Base-by-base conservation (phyloP, 2,113 vertebrate genomes). In the Sminthopsis crassicaudata region DNA sequence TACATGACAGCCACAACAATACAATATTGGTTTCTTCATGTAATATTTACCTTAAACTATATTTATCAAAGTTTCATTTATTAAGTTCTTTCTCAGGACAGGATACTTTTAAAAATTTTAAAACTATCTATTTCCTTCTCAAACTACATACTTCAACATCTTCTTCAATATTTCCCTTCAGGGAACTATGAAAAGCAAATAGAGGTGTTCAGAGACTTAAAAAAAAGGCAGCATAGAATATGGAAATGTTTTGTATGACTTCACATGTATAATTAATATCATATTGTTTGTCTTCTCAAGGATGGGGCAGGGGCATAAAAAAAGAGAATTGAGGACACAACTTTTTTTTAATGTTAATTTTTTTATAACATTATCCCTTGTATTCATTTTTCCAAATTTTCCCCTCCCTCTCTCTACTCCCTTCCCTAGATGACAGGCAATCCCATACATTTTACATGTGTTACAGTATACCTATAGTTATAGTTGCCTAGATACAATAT, bases 191-290 rank as follows among this genome's bases (percentile, higher is more conserved):
- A 84, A 84, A 84, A 84, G 67, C 67, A 84, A 84, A 84, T 42
- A 84, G 67, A 84, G 67, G 67, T 42, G n/a, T 19, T 42, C 67
- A 42, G 67, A 84, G 67, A 19, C n/a, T 23, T 6, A 36, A 84
- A 84, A 42, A 67, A 84, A 84, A 42, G 22, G n/a, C 67, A 42
- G 67, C 67, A 84, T 42, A 19, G 36, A 84, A 84, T 42, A 84
- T 84, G 67, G 67, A 84, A 84, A 84, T 42, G n/a, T 84, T 84
- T 84, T 84, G 67, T n/a, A 84, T 84, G 67, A 84, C n/a, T 84
- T 84, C 67, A 42, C n/a, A 84, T 84, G 67, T 84, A 84, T 84
- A 84, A 84, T 84, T 42, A n/a, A 84, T 84, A 42, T 42, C 67
- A 84, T 84, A 42, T 84, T 42, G 16, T n/a, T 84, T 84, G n/a